Conservation (phyloP, 2,888 invertebrate genomes). For the Beris morrisii region DNA sequence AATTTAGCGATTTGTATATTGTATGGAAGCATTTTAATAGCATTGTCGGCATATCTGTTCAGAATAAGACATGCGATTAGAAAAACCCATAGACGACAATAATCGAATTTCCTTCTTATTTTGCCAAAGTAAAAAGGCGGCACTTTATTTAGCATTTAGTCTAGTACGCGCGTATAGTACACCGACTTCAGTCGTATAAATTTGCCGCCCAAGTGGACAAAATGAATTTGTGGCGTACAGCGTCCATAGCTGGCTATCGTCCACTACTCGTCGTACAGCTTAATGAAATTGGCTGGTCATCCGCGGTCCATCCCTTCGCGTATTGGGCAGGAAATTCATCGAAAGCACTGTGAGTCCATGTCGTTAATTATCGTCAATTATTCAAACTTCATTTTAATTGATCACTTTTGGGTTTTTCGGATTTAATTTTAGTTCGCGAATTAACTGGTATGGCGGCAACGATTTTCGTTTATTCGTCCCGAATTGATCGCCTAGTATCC, state of each 20-base stretch:
- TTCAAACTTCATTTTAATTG: constrained; percentile 55
- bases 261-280: not conserved
- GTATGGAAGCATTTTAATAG: constrained; percentile 22
- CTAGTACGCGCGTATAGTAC: not conserved
- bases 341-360: constrained; percentile 28
- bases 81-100: constrained; percentile 16
- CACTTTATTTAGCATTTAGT: constrained; percentile 8
- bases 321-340: not conserved
- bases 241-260: not conserved
- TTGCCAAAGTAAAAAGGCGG: constrained; percentile 28
- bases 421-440: constrained; percentile 34
- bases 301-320: constrained; percentile 6
- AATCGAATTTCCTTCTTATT: constrained; percentile 32
- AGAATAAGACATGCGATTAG: constrained; percentile 13
- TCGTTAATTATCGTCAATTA: constrained; percentile 54
- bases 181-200: constrained; percentile 7
- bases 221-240: constrained; percentile 22
- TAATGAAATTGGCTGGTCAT: constrained; percentile 27
- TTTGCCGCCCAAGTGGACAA: constrained; percentile 23
- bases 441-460: constrained; percentile 10
- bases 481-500: not conserved
- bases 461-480: constrained; percentile 23
- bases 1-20: constrained; percentile 21
- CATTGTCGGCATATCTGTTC: constrained; percentile 21
- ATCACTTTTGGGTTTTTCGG: constrained; percentile 52